Conservation (phyloP, 2,113 vertebrate genomes). For the Zosterops japonicus region DNA sequence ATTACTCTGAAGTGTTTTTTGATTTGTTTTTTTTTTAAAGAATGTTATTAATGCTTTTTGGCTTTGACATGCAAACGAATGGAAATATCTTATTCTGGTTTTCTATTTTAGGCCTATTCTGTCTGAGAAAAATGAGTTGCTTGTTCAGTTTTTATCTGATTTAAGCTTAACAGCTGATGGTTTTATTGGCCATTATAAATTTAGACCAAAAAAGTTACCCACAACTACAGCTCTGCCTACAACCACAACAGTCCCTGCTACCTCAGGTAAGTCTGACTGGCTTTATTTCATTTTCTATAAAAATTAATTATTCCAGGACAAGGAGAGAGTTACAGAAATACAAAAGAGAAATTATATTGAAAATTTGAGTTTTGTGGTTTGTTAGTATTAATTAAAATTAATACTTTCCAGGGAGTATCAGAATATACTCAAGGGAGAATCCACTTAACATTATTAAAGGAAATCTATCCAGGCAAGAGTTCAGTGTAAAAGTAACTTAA, state of each 20-base stretch:
- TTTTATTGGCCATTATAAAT: constrained; percentile 96
- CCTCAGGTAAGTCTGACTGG: constrained; percentile 81
- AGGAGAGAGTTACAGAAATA: background rate
- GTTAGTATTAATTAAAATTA: background rate
- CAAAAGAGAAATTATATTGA: background rate
- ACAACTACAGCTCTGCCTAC: constrained; percentile 79
- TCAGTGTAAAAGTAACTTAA: background rate
- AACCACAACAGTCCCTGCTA: constrained; percentile 79
- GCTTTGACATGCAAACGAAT: background rate
- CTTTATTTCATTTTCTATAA: background rate
- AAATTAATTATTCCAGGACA: background rate
- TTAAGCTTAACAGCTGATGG: constrained; percentile 96
- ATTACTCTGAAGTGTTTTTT: background rate
- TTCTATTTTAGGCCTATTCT: constrained; percentile 85
- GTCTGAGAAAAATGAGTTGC: constrained; percentile 91
- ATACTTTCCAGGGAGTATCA: background rate
- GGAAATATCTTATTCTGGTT: background rate
- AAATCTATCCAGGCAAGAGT: background rate
- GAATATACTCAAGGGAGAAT: background rate
- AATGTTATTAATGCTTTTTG: background rate
- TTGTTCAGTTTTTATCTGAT: constrained; percentile 97
- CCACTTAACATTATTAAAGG: background rate
- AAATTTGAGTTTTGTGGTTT: background rate
- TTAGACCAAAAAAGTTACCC: constrained; percentile 89
- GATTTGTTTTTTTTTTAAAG: background rate